These are phyloP conservation scores for Zosterops pallidus DNA, from an alignment of 2,113 vertebrate genomes.

Conservation along the genomic window DNA sequence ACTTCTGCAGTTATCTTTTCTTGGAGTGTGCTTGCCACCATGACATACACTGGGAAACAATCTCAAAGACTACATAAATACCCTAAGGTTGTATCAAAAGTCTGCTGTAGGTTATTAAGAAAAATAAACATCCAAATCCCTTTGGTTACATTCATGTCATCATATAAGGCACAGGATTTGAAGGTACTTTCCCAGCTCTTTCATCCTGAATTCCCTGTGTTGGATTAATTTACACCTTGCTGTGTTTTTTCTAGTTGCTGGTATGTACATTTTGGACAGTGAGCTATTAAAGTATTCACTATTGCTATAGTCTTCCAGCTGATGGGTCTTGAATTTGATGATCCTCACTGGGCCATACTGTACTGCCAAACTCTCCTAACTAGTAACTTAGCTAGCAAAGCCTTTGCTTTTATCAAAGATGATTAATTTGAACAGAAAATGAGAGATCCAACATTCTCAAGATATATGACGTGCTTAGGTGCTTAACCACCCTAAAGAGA, in stretches of 20 bases:
- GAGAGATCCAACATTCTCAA: background rate
- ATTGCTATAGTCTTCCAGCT: background rate
- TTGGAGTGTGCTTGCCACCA: background rate
- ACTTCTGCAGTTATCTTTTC: background rate
- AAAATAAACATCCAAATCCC: background rate
- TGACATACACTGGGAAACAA: background rate
- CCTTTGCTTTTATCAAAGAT: background rate
- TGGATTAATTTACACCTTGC: background rate
- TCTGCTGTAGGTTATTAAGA: background rate
- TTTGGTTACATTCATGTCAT: background rate
- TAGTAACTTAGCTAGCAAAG: background rate
- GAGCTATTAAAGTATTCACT: background rate
- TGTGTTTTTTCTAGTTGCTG: background rate
- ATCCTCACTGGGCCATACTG: background rate
- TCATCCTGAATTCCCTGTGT: background rate
- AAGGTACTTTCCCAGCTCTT: background rate
- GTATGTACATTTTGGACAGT: background rate
- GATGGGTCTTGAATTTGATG: background rate
- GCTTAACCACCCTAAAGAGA: background rate
- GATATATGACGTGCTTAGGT: rapidly evolving
- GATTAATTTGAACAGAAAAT: background rate
- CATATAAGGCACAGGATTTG: background rate
- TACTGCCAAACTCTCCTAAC: background rate
- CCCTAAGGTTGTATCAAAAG: background rate
- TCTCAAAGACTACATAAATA: background rate